Evolutionary conservation across 1,140 invertebrate species (phyloP), one percentile per base, ranked within the genome.

Genomic region (Eriosoma lanigerum): DNA sequence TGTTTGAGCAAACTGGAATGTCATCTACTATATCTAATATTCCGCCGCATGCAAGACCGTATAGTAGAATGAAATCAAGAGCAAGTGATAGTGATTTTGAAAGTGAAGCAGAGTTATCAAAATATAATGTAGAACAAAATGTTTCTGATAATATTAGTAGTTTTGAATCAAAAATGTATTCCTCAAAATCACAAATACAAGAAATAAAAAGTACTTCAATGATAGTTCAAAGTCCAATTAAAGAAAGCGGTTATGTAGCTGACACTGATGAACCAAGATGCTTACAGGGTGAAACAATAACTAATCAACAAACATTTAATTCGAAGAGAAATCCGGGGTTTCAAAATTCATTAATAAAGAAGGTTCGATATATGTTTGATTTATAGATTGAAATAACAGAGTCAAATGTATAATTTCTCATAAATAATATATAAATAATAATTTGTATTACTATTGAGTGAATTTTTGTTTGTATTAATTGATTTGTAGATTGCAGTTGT

Each of bases 201-300:
- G 75, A 78, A 46, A 48, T 58, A 1, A 60, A 60, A 26, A 60
- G 15, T 19, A 38, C 72, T 17, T 62, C 75, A 1, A 58, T 60
- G 29, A 29, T 60, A 5, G 12, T 78, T 21, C 56, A 78, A 60
- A 78, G 75, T 60, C 75, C 75, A 21, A 44, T 78, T 0, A 78
- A 62, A 21, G 88, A 90, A 82, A 90, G 89, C 84, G 92, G 92
- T 19, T 92, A 92, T 82, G 90, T 90, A 84, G 92, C 92, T 1
- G 92, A 93, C 83, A 92, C 91, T 0, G 90, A 92, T 82, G 91
- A 92, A 82, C 89, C 89, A 0, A 85, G 87, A 44, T 38, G 52
- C 6, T 50, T 80, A 8, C 58, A 58, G 26, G 72, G 17, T 3
- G 75, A 78, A 12, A 8, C 32, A 4, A 10, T 19, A 13, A 68